Evolutionary conservation across 2,113 vertebrate species (phyloP).

Genomic region (Bufo bufo): DNA sequence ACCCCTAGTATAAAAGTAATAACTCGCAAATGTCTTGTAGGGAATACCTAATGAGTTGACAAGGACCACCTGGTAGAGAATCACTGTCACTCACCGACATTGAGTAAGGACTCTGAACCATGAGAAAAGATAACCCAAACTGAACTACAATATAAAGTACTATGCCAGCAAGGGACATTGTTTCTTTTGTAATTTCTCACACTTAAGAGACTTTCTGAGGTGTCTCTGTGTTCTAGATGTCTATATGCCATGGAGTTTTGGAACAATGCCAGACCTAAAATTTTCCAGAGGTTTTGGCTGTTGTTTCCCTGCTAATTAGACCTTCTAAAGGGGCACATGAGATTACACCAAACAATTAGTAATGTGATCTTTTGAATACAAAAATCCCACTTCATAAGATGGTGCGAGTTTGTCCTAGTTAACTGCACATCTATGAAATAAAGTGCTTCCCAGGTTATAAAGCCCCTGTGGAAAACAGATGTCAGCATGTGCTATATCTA

Average conservation of each 20-base stretch:
- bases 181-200: background rate
- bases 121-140: too few relatives aligned
- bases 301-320: background rate
- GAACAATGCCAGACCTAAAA: background rate
- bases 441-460: constrained; percentile 39
- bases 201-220: background rate
- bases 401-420: background rate
- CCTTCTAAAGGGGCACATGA: constrained; percentile 1
- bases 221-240: background rate
- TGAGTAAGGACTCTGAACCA: too few relatives aligned
- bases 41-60: too few relatives aligned
- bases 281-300: background rate
- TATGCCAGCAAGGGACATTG: too few relatives aligned
- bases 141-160: too few relatives aligned
- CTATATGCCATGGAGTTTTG: background rate
- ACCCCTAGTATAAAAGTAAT: too few relatives aligned
- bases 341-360: background rate
- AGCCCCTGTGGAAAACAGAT: constrained; percentile 67
- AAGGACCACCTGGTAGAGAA: too few relatives aligned
- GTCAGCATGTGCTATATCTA: constrained; percentile 61
- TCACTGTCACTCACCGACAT: too few relatives aligned
- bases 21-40: too few relatives aligned
- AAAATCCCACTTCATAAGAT: constrained; percentile 22
- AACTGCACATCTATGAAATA: constrained; percentile 23
- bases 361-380: constrained; percentile 5